A percentile compares a stretch with the other conserved stretches of the same genome.
These are phyloP conservation scores for Pangasius sanitwongsei DNA, from an alignment of 2,797 vertebrate species.

Conservation along the genomic window DNA sequence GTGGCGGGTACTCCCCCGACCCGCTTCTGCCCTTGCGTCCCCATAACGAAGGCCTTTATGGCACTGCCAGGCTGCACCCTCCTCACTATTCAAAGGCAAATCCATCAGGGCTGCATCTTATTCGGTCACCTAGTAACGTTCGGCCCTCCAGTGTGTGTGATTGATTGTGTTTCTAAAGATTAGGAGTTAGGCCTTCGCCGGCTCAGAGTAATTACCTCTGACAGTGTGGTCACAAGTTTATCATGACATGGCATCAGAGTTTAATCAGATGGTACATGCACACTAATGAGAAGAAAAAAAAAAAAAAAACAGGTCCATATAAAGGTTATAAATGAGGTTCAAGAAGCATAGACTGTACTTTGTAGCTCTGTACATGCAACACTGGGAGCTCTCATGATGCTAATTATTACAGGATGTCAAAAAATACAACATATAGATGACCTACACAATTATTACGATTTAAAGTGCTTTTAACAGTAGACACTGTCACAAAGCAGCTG, in stretches of 20 bases:
- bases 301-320: background rate
- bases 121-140: slow-evolving; percentile 30
- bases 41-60: slow-evolving; percentile 60
- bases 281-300: slow-evolving; percentile 19
- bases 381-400: background rate
- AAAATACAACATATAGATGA: background rate
- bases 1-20: slow-evolving; percentile 59
- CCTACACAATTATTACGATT: background rate
- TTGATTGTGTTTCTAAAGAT: slow-evolving; percentile 6
- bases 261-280: slow-evolving; percentile 17
- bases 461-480: background rate
- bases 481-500: background rate
- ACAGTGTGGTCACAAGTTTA: background rate
- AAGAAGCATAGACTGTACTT: background rate
- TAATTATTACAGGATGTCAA: background rate
- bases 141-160: slow-evolving; percentile 1
- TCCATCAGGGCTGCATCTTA: slow-evolving; percentile 41
- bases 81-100: slow-evolving; percentile 58
- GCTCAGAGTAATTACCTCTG: slow-evolving; percentile 20
- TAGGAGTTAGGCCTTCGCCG: background rate
- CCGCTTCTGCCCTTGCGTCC: slow-evolving; percentile 50
- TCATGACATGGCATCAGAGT: background rate
- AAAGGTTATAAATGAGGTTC: slow-evolving; percentile 17
- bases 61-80: slow-evolving; percentile 52
- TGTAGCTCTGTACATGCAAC: background rate